These are phyloP conservation scores for Pyrocephalus nanus DNA, from an alignment of 2,797 vertebrate species.

Conservation along the genomic window DNA sequence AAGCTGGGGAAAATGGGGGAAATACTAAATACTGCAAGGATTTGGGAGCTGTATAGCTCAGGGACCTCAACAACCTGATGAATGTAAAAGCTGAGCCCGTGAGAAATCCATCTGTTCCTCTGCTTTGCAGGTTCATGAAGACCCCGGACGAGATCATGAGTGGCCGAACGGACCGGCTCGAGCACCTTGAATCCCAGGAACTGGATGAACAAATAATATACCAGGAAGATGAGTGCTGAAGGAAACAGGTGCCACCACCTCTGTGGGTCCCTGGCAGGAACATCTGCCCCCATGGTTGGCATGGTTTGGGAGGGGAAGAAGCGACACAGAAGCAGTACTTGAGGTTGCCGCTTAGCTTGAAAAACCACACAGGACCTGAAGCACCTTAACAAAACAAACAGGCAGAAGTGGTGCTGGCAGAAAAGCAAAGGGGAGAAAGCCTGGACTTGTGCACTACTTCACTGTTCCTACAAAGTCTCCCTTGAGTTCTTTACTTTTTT, in stretches of 20 bases:
- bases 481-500: constrained; percentile 35
- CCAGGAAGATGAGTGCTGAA: constrained; percentile 95
- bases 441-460: constrained; percentile 58
- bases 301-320: background rate
- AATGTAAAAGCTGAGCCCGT: background rate
- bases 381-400: constrained; percentile 75
- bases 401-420: constrained; percentile 66
- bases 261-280: constrained; percentile 3
- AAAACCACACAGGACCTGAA: constrained; percentile 61
- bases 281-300: background rate
- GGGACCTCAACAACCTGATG: background rate
- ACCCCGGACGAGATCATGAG: constrained; percentile 99
- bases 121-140: constrained; percentile 92
- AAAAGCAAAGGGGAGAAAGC: constrained; percentile 41
- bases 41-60: background rate
- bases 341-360: constrained; percentile 51
- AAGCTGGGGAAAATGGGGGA: background rate
- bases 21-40: background rate
- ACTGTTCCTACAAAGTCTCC: constrained; percentile 52
- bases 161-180: constrained; percentile 92
- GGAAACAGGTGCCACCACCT: constrained; percentile 11
- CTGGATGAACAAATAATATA: constrained; percentile 92
- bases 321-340: constrained; percentile 25
- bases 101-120: background rate
- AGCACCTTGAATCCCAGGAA: constrained; percentile 94